Evolutionary conservation across 2,797 vertebrate genomes (phyloP).

Genomic region (Poliocrania exsul): DNA sequence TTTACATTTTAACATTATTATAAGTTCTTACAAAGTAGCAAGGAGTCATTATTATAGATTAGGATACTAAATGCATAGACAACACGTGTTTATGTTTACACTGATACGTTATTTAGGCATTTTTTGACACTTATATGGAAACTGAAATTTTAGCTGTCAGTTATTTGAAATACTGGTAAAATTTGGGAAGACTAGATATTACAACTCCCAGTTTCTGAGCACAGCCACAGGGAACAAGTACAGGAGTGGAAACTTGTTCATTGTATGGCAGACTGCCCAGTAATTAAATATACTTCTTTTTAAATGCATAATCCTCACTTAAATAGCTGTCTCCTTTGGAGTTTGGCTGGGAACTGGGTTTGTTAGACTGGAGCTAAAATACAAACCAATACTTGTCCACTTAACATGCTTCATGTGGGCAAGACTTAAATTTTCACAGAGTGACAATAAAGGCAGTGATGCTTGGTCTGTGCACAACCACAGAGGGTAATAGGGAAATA

Average conservation of each 20-base stretch:
- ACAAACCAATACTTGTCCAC: neutral
- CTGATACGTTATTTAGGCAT: neutral
- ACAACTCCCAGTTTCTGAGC: conserved; percentile 11
- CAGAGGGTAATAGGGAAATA: neutral
- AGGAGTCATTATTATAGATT: neutral
- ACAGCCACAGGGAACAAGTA: neutral
- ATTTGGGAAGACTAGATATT: neutral
- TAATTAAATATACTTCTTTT: conserved; percentile 5
- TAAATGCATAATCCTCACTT: neutral
- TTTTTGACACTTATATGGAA: neutral
- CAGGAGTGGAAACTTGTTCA: conserved; percentile 30
- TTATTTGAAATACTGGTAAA: neutral
- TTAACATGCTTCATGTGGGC: neutral
- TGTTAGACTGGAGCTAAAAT: neutral
- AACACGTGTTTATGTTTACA: neutral
- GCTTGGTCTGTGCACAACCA: neutral
- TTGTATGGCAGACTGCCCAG: neutral
- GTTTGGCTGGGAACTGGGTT: neutral
- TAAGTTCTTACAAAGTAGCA: neutral
- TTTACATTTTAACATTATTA: neutral
- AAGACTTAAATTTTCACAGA: neutral
- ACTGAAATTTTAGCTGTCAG: neutral
- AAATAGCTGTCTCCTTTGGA: neutral
- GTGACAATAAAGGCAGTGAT: neutral
- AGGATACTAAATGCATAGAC: neutral